Evolutionary conservation across 2,888 invertebrate species (phyloP), one percentile per base, ranked within the genome.

Genomic region (Drosophila multiciliata): DNA sequence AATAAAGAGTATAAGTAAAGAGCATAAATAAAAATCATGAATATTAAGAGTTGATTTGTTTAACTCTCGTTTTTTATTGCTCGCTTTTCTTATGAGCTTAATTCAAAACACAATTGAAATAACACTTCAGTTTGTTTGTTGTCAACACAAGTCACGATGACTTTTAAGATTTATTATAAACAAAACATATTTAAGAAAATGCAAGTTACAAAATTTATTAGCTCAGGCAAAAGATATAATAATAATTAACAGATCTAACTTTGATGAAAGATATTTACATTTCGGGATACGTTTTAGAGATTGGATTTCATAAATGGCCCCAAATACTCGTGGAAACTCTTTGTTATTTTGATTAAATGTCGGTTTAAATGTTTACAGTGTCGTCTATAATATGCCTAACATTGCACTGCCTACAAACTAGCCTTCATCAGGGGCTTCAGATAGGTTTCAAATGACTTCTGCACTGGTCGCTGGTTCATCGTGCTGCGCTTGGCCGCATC

Each of bases 371-470:
- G 29, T 29, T 6, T 29, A 29, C 15, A 6, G 12, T 23, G 23
- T 23, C 23, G 23, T 23, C 23, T 23, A 23, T 23, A 23, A 23
- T 23, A 23, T 23, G 23, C 23, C 23, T 23, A 7, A 35, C 17
- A 33, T 54, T 32, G 23, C 23, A 17, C 12, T n/a, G 1, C 33
- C 94, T 94, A 96, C 89, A 96, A 94, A 89, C 95, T 96, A 40
- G 97, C 95, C 91, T 96, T 96, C 93, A 97, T 94, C 85, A 97
- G 95, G 0, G 97, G 97, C 88, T 97, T 97, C 54, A 97, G 94
- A 91, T 97, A 95, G 69, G 95, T 94, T 74, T 96, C 54, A 94
- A 95, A 92, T 93, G 93, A 91, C 84, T 95, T 93, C 91, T 97
- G 97, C 60, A 97, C 97, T 2, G 96, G 96, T 80, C 96, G 95